These are phyloP conservation scores for Platygyra sinensis DNA, from an alignment of 64 coral and sea anemone species.

Conservation along the genomic window DNA sequence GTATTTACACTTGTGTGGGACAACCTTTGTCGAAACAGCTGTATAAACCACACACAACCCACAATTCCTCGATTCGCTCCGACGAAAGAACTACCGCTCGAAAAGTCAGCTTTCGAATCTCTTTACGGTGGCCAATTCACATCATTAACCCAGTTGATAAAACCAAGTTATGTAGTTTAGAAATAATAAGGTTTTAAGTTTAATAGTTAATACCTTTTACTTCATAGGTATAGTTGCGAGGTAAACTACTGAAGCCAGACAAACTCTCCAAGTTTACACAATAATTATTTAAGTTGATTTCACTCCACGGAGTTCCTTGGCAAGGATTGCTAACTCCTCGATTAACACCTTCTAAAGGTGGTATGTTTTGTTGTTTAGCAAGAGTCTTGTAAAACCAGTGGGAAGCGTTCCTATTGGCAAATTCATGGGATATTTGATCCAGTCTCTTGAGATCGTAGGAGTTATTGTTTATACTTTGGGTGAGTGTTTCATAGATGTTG, in stretches of 20 bases:
- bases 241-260: conserved; percentile 4
- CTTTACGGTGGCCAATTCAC: too few species aligned
- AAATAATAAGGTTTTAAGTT: not conserved
- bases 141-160: too few species aligned
- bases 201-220: not conserved
- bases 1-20: too few species aligned
- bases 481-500: not conserved
- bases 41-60: too few species aligned
- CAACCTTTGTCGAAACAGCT: too few species aligned
- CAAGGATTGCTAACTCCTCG: not conserved
- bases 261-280: not conserved
- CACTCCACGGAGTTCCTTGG: not conserved
- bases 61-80: too few species aligned
- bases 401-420: conserved; percentile 16
- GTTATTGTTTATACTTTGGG: not conserved
- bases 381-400: not conserved
- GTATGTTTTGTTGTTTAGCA: not conserved
- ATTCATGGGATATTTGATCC: not conserved
- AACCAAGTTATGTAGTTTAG: too few species aligned
- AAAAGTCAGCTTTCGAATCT: too few species aligned
- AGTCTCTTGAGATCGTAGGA: not conserved
- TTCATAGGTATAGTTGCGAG: not conserved
- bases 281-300: conserved; percentile 1
- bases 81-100: too few species aligned
- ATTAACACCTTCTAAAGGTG: not conserved